phyloP scores from a whole-genome alignment of 2,113 vertebrate species.

The Anseranas semipalmata region DNA sequence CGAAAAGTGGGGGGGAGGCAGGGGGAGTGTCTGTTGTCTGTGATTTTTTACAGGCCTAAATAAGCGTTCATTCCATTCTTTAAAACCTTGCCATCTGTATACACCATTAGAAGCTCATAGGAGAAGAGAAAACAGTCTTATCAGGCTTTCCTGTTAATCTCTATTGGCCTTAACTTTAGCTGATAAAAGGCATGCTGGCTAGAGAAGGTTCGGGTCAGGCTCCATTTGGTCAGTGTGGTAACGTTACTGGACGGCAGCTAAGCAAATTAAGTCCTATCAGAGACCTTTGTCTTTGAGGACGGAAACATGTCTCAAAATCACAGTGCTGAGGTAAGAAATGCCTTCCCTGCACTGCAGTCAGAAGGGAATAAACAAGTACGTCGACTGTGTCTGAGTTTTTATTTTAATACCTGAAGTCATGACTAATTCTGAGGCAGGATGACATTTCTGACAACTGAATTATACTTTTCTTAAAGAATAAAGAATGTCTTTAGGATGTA shows the following conservation, averaged over 20 bases:
- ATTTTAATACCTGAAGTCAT: conserved; percentile 74
- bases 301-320: conserved; percentile 26
- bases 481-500: conserved; percentile 68
- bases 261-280: conserved; percentile 28
- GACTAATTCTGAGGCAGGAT: conserved; percentile 64
- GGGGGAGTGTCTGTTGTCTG: conserved; percentile 68
- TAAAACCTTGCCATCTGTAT: conserved; percentile 85
- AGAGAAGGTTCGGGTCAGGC: conserved; percentile 71
- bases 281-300: conserved; percentile 50
- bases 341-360: neutral
- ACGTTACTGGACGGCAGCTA: conserved; percentile 56
- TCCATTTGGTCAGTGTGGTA: conserved; percentile 61
- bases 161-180: conserved; percentile 86
- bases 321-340: neutral
- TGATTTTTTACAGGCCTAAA: conserved; percentile 70
- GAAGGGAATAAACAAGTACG: conserved; percentile 47
- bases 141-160: conserved; percentile 87
- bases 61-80: conserved; percentile 77
- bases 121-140: conserved; percentile 88
- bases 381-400: conserved; percentile 64
- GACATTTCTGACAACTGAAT: conserved; percentile 78
- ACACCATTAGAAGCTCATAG: conserved; percentile 88
- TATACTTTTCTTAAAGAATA: conserved; percentile 64
- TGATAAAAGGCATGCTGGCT: conserved; percentile 83
- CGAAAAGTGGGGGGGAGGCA: neutral